Percentiles rank a stretch among this genome's conserved stretches.
phyloP scores from a whole-genome alignment of 2,797 vertebrate species.

The Pyrocephalus nanus region DNA sequence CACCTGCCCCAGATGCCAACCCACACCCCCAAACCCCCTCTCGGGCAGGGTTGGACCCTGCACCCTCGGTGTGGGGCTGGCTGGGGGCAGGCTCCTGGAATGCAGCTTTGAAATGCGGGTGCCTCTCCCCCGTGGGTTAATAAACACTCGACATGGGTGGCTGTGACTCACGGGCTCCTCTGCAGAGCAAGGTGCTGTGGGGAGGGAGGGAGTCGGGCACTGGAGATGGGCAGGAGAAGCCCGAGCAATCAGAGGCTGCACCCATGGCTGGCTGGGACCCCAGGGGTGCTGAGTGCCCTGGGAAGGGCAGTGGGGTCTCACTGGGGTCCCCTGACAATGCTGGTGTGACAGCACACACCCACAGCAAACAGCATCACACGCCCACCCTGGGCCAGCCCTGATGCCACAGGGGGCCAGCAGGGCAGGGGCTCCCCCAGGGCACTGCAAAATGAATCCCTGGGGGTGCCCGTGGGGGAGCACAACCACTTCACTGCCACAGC shows the following conservation, averaged over 20 bases:
- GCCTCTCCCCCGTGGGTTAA: neutral
- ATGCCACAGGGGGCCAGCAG: neutral
- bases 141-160: neutral
- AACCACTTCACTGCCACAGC: rapidly evolving
- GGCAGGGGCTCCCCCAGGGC: neutral
- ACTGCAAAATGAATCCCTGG: rapidly evolving
- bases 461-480: neutral
- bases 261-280: rapidly evolving
- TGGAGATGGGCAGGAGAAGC: neutral
- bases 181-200: neutral
- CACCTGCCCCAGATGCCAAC: neutral
- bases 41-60: rapidly evolving
- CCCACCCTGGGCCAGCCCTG: neutral
- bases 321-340: neutral
- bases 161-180: neutral
- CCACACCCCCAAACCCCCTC: neutral
- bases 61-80: rapidly evolving
- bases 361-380: too few relatives aligned
- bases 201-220: neutral
- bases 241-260: neutral
- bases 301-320: neutral
- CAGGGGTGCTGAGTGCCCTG: rapidly evolving
- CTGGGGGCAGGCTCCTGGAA: neutral
- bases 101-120: neutral
- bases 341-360: rapidly evolving